These are phyloP conservation scores for Cassiopea andromeda DNA, from an alignment of 30 jellyfish, hydroid and myxozoan genomes.

Conservation along the genomic window DNA sequence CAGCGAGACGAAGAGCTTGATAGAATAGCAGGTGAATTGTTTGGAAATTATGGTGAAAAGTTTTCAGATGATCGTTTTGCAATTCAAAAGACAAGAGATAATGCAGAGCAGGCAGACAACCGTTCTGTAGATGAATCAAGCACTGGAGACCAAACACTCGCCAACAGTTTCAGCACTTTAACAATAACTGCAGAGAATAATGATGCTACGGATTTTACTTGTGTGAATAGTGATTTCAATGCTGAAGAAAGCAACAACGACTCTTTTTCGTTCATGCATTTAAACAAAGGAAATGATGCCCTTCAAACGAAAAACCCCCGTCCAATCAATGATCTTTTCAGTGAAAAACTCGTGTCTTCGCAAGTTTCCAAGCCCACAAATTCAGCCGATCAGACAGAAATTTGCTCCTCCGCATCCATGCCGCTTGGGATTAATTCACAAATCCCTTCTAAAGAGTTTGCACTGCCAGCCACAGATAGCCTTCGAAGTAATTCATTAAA, in stretches of 20 bases:
- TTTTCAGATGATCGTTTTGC: constrained; percentile 43
- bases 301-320: neutral
- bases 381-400: neutral
- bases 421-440: neutral
- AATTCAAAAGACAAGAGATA: constrained; percentile 27
- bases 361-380: neutral
- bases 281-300: neutral
- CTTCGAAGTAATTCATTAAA: neutral
- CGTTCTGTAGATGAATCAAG: constrained; percentile 45
- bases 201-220: neutral
- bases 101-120: neutral
- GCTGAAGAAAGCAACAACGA: neutral
- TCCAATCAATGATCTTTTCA: neutral
- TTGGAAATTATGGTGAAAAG: constrained; percentile 60
- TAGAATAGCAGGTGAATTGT: constrained; percentile 70
- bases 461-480: neutral
- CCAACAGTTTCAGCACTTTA: constrained; percentile 50
- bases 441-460: neutral
- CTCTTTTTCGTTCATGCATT: neutral
- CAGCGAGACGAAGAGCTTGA: constrained; percentile 69
- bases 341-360: neutral
- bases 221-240: neutral
- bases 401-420: constrained; percentile 1
- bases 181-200: constrained; percentile 34
- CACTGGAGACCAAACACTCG: constrained; percentile 49